Conservation (phyloP, 2,888 invertebrate species). For the Drosophila stalkeri region DNA sequence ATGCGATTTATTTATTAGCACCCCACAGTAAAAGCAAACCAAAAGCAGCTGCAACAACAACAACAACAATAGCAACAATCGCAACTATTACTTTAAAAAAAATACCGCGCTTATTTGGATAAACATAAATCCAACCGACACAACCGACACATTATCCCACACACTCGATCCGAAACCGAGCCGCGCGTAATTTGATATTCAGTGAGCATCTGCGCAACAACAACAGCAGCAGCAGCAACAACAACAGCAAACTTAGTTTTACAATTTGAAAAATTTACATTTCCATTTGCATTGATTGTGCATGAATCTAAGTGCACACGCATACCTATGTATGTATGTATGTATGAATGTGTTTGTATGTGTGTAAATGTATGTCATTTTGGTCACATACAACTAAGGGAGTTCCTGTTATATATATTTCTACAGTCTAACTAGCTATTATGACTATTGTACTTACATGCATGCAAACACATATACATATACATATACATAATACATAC, state of each 20-base stretch:
- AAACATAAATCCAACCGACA: conserved; percentile 65
- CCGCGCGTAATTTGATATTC: conserved; percentile 74
- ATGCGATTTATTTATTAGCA: conserved; percentile 81
- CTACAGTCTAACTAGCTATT: conserved; percentile 68
- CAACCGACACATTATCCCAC: conserved; percentile 48
- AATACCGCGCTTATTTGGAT: conserved; percentile 76
- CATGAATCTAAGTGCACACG: conserved; percentile 72
- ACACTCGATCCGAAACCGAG: conserved; percentile 41
- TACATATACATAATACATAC: no score
- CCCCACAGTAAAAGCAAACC: conserved; percentile 66
- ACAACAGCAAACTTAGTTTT: conserved; percentile 39
- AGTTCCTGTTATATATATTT: conserved; percentile 73
- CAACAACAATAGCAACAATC: conserved; percentile 37
- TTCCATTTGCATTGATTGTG: conserved; percentile 81
- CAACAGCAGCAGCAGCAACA: conserved; percentile 1
- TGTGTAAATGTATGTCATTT: conserved; percentile 46
- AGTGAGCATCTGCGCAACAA: conserved; percentile 65
- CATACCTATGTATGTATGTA: neutral
- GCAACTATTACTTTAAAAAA: conserved; percentile 67
- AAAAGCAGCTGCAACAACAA: conserved; percentile 45
- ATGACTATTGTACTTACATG: conserved; percentile 16
- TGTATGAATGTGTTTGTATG: neutral
- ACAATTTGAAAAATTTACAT: conserved; percentile 71
- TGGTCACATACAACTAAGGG: conserved; percentile 65
- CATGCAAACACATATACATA: conserved; percentile 20